Base-by-base conservation (phyloP, 2,888 invertebrate species). In the Eudasyphora cyanicolor region DNA sequence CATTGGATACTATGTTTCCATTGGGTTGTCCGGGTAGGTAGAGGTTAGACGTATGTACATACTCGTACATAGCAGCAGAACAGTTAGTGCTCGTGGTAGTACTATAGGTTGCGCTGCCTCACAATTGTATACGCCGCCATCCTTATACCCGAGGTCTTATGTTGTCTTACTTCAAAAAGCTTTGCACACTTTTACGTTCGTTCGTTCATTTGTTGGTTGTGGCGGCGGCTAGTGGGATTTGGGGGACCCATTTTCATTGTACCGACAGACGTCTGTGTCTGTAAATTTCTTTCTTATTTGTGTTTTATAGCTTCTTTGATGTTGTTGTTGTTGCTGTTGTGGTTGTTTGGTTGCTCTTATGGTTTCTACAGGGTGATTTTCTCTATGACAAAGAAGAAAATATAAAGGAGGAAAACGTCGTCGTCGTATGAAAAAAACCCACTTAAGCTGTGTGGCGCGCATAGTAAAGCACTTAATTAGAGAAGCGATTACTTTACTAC, bases 391-490 rank as follows among this genome's bases (percentile, higher is more conserved):
- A 74, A 79, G 76, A 79, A 82, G 70, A 79, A 81, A 82, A 83
- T 45, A 54, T 42, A 54, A 54, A 64, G 32, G 19, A 81, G 70
- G 14, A 78, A 12, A 62, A 74, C 32, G 71, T n/a, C n/a, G n/a
- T n/a, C n/a, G n/a, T n/a, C n/a, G n/a, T n/a, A 54, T 24, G 29
- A 62, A 64, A 42, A 67, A 79, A 21, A 21, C 21, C 73, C 45
- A 78, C 82, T 82, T 78, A 54, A 78, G 70, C 74, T 64, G 42
- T 78, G 64, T 82, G 75, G 70, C 77, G 82, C 76, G 76, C 81
- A 82, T 80, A 79, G 83, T 84, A 84, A 82, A 84, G 80, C 81
- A 84, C 85, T 85, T 85, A 85, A 85, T 85, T 86, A 86, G 78
- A 82, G 74, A 84, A 79, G 69, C 76, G 77, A 81, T 80, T 81